Percentiles rank a stretch among this genome's conserved stretches.
phyloP scores from a whole-genome alignment of 2,888 invertebrate genomes.

The Erannis defoliaria region DNA sequence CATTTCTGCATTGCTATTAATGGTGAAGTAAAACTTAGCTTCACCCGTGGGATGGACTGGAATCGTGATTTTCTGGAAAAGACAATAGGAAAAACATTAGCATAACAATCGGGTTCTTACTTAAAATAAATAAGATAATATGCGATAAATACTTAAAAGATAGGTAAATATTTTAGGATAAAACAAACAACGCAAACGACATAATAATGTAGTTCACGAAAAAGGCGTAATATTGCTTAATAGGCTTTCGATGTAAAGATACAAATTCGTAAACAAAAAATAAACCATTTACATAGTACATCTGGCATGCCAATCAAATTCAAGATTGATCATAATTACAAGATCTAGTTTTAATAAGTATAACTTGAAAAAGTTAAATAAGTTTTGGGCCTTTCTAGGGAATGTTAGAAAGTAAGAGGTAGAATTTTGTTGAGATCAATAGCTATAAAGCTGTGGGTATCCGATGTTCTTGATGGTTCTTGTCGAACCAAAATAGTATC shows the following conservation, averaged over 20 bases:
- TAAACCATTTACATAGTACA: neutral
- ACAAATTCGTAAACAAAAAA: slow-evolving; percentile 1
- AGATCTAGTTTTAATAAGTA: slow-evolving; percentile 14
- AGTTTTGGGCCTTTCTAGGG: slow-evolving; percentile 47
- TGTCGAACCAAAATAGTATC: slow-evolving; percentile 49
- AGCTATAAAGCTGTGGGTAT: slow-evolving; percentile 49
- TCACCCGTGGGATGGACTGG: slow-evolving; percentile 89
- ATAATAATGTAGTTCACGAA: neutral
- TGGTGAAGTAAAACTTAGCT: slow-evolving; percentile 91
- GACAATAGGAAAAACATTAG: slow-evolving; percentile 35
- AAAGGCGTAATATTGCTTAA: neutral
- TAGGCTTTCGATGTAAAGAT: neutral
- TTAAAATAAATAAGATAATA: neutral
- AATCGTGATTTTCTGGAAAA: slow-evolving; percentile 91
- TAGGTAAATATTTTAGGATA: neutral
- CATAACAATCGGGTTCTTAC: neutral
- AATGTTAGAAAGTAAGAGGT: slow-evolving; percentile 23
- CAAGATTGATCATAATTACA: neutral
- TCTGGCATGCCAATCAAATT: slow-evolving; percentile 5
- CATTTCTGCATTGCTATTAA: slow-evolving; percentile 92
- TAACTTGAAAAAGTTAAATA: slow-evolving; percentile 42
- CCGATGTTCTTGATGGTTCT: slow-evolving; percentile 51
- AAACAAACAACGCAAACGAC: neutral
- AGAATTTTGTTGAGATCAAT: no score
- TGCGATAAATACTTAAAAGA: neutral